Evolutionary conservation across 2,797 vertebrate species (phyloP), one percentile per base, ranked within the genome.

Genomic region (Brachymystax lenok): DNA sequence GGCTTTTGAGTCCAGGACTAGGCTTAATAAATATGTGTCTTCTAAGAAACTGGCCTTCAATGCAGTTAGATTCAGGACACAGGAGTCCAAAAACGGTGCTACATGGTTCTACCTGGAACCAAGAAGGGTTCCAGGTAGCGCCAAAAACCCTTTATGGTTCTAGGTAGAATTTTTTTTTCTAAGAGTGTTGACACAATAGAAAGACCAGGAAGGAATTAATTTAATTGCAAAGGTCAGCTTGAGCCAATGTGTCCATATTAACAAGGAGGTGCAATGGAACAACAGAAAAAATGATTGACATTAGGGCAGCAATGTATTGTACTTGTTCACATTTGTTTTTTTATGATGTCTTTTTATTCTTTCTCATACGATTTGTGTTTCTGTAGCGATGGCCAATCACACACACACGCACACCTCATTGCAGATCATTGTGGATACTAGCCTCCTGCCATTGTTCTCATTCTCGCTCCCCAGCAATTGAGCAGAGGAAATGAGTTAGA

Each of bases 251-350:
- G 61, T 78, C 71, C 80, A 84, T 90, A 88, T 87, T 91, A 92
- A 89, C 88, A 78, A 88, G 78, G 80, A 80, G 28, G 69, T 74
- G 77, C 90, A 91, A 92, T 90, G 87, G 86, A 88, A 77, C 80
- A 73, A 77, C 80, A 75, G 82, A 88, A 87, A 91, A 86, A 92
- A 83, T 90, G 88, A 92, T 90, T 88, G 89, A 86, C 89, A 88
- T 75, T 74, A 0, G 4, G 0, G 76, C 5, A 27, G 21, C 78
- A 66, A 52, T 73, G 85, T 70, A 78, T 82, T 85, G 85, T 70
- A 78, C 83, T 84, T 76, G 84, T 81, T 87, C 84, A 80, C 81
- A 85, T 88, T 90, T 75, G 83, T 85, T 89, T 89, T 35, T 88
- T 85, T 19, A 80, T 84, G 85, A 82, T 89, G 82, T 81, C 81